Percentiles rank a stretch among this genome's conserved stretches.
phyloP scores from a whole-genome alignment of 2,888 invertebrate species.

The Heliconius cydno region DNA sequence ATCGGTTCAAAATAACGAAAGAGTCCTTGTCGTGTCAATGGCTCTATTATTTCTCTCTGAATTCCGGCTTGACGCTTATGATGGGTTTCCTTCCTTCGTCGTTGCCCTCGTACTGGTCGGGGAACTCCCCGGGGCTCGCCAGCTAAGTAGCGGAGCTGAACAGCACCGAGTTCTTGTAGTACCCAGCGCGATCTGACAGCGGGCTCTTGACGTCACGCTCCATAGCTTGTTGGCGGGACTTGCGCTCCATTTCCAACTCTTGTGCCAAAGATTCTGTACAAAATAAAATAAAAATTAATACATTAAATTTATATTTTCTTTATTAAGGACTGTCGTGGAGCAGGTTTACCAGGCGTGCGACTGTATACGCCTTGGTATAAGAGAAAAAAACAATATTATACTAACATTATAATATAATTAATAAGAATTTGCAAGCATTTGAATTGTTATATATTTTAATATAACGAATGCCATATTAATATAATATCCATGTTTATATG shows the following conservation, averaged over 20 bases:
- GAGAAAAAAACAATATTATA: too few relatives aligned
- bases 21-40: constrained; percentile 34
- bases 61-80: constrained; percentile 82
- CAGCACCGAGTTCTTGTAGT: constrained; percentile 95
- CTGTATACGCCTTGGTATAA: too few relatives aligned
- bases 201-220: constrained; percentile 94
- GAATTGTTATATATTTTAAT: too few relatives aligned
- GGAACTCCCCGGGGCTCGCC: constrained; percentile 72
- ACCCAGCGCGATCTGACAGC: constrained; percentile 90
- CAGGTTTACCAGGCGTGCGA: too few relatives aligned
- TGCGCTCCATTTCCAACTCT: constrained; percentile 94
- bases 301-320: not conserved
- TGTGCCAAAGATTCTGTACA: constrained; percentile 92
- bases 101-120: constrained; percentile 70
- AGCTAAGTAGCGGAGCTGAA: constrained; percentile 93
- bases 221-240: constrained; percentile 90
- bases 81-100: constrained; percentile 78
- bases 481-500: too few relatives aligned
- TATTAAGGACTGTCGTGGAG: too few relatives aligned
- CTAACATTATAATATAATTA: too few relatives aligned
- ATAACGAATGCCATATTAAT: too few relatives aligned
- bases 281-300: constrained; percentile 54
- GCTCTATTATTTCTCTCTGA: constrained; percentile 74
- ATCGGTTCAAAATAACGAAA: constrained; percentile 48
- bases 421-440: too few relatives aligned